A percentile compares a stretch with the other conserved stretches of the same genome.
Evolutionary conservation across 2,888 invertebrate species (phyloP).

Genomic region (Philhelius pedissequus): DNA sequence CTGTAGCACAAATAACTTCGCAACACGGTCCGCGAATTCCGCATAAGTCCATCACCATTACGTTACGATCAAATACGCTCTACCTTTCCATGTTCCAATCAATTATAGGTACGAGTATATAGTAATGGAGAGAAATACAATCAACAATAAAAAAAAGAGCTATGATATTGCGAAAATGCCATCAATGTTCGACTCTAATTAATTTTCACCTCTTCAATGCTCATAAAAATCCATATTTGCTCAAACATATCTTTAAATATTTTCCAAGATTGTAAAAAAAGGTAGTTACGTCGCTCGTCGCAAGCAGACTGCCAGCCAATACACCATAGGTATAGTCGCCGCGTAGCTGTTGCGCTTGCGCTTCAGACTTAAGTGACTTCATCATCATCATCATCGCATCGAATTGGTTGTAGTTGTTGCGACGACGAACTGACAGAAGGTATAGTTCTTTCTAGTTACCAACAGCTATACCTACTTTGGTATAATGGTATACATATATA

Average conservation of each 20-base stretch:
- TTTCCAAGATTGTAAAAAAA: neutral
- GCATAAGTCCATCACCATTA: neutral
- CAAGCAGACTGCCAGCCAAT: neutral
- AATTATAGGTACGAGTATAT: neutral
- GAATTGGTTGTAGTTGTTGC: neutral
- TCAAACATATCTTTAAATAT: conserved; percentile 13
- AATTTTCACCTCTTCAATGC: conserved; percentile 67
- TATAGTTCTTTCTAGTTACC: conserved; percentile 15
- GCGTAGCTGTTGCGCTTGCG: neutral
- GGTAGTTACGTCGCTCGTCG: neutral
- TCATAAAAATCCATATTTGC: conserved; percentile 68
- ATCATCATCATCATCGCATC: too few species aligned
- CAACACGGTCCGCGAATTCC: conserved; percentile 8
- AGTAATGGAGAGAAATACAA: neutral
- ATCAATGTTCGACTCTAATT: conserved; percentile 63
- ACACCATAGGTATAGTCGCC: neutral
- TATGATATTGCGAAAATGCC: conserved; percentile 55
- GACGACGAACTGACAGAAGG: conserved; percentile 39
- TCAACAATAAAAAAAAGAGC: neutral
- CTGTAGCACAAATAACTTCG: neutral
- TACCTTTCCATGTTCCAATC: neutral
- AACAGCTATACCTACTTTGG: too few species aligned
- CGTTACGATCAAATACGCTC: neutral
- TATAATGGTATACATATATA: neutral
- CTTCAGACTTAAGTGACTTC: conserved; percentile 17